A percentile compares a stretch with the other conserved stretches of the same genome.
Evolutionary conservation across 2,113 vertebrate species (phyloP).

Genomic region (Galemys pyrenaicus): DNA sequence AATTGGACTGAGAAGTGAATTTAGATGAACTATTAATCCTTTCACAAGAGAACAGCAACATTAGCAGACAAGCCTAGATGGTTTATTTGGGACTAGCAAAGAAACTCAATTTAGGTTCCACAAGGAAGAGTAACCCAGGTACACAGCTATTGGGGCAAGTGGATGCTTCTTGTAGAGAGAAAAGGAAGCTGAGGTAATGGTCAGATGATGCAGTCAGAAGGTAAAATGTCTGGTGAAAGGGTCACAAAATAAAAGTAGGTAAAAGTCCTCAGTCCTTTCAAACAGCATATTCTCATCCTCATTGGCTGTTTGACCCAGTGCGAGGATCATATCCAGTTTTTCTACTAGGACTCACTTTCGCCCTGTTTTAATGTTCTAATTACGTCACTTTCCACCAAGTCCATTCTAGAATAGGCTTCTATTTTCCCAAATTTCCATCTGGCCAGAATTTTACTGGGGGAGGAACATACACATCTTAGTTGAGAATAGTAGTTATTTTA

Average conservation of each 20-base stretch:
- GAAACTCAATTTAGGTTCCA: not conserved
- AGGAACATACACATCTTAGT: not conserved
- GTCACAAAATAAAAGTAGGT: not conserved
- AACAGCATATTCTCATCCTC: not conserved
- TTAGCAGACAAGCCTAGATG: not conserved
- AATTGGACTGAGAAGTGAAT: constrained; percentile 8
- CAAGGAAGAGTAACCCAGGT: too few relatives aligned
- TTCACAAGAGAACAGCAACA: not conserved
- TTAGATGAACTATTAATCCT: not conserved
- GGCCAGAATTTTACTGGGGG: not conserved
- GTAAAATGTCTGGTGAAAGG: not conserved
- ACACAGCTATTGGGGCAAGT: not conserved
- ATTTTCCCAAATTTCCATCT: constrained; percentile 38
- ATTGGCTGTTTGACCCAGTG: not conserved
- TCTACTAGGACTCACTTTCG: not conserved
- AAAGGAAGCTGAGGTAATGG: not conserved
- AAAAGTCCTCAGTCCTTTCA: not conserved
- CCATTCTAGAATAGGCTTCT: not conserved
- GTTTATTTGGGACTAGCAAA: not conserved
- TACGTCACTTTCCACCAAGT: not conserved
- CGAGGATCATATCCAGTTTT: not conserved
- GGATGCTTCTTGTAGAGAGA: not conserved
- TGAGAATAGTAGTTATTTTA: constrained; percentile 33
- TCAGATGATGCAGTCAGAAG: not conserved
- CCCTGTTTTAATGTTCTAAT: not conserved